Conservation (phyloP, 2,888 invertebrate genomes). For the Pterostichus niger region DNA sequence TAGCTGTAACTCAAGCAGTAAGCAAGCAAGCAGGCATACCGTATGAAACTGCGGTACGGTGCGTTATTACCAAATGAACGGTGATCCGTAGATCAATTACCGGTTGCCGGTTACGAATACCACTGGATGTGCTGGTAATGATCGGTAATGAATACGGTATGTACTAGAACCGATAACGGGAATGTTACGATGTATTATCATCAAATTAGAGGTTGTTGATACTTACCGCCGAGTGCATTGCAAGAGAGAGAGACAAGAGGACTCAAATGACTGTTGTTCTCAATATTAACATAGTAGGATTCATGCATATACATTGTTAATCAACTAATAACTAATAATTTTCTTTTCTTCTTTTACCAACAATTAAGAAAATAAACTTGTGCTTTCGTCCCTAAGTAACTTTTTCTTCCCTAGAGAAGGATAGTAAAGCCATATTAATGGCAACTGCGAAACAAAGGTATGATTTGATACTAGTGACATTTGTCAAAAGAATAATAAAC, state of each 20-base stretch:
- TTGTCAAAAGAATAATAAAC: no score
- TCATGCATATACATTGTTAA: not conserved
- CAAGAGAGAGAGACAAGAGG: no score
- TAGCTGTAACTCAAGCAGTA: not conserved
- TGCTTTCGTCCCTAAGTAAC: no score
- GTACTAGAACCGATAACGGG: slow-evolving; percentile 6
- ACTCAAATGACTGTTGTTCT: no score
- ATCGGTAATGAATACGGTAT: slow-evolving; percentile 44
- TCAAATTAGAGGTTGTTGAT: slow-evolving; percentile 8
- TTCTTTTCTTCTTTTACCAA: no score
- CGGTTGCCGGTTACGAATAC: not conserved
- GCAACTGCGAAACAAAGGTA: no score
- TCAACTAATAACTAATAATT: no score
- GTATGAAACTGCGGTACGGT: not conserved
- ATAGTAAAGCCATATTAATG: no score
- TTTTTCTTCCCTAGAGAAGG: no score
- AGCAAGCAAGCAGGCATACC: not conserved
- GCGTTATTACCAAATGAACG: slow-evolving; percentile 4
- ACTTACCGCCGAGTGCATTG: not conserved
- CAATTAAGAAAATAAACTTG: no score
- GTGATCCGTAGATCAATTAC: slow-evolving; percentile 33
- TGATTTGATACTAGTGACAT: no score
- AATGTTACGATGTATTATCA: slow-evolving; percentile 13
- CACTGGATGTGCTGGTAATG: slow-evolving; percentile 12
- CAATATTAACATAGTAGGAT: no score